Percentiles rank a stretch among this genome's conserved stretches.
phyloP scores from a whole-genome alignment of 2,888 invertebrate species.

The Mesopsocus fuscifrons region DNA sequence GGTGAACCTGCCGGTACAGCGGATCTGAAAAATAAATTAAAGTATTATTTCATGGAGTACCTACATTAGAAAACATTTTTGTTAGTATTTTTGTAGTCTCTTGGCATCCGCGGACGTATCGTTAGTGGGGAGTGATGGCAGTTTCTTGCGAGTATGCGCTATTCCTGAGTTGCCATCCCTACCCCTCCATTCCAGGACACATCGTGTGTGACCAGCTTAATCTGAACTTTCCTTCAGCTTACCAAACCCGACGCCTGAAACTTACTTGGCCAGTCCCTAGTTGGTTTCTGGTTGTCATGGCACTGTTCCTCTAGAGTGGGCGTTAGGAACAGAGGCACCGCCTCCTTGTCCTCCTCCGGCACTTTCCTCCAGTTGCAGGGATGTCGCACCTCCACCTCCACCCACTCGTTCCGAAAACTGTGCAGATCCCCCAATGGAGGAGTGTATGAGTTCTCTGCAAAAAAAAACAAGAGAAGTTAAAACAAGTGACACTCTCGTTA shows the following conservation, averaged over 20 bases:
- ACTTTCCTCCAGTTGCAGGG: conserved; percentile 21
- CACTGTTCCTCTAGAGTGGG: not conserved
- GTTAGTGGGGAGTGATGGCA: too few species aligned
- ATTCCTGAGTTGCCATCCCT: too few species aligned
- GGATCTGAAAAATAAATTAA: conserved; percentile 27
- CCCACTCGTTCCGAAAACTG: conserved; percentile 80
- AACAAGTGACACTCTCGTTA: too few species aligned
- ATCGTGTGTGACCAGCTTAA: too few species aligned
- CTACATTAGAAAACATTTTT: conserved; percentile 12
- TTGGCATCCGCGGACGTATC: too few species aligned
- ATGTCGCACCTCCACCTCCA: conserved; percentile 59
- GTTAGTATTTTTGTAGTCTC: too few species aligned
- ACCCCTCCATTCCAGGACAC: too few species aligned
- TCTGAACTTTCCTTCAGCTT: too few species aligned
- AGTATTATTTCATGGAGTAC: too few species aligned
- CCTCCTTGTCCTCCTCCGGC: not conserved
- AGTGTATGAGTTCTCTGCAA: conserved; percentile 34
- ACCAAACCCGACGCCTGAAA: too few species aligned
- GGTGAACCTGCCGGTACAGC: conserved; percentile 62
- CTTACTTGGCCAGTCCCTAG: not conserved
- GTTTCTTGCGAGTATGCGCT: too few species aligned
- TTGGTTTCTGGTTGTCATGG: conserved; percentile 6
- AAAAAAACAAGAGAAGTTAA: conserved; percentile 13
- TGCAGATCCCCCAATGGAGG: conserved; percentile 53
- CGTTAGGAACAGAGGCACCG: conserved; percentile 7